Evolutionary conservation across 2,888 invertebrate species (phyloP), one percentile per base, ranked within the genome.

Genomic region (Vannuccia rotundouncinata): DNA sequence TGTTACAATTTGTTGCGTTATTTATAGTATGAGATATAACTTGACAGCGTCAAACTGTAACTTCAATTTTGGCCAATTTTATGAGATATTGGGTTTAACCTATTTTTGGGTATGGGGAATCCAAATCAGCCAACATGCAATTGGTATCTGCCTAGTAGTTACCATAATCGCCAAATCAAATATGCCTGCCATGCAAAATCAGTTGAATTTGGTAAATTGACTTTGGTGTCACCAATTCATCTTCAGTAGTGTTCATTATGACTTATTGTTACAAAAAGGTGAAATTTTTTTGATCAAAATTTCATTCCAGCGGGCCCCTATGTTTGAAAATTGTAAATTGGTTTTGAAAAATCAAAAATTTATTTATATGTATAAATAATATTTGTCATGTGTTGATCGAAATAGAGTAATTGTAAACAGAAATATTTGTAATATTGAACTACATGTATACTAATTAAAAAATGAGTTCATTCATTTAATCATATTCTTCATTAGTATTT

Each of bases 121-220:
- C 66, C 66, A 66, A 66, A 66, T 66, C 66, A 22, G 66, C 66
- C 66, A 27, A 66, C 66, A 66, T 17, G 25, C 5, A 66, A 66
- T 66, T 66, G 66, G 25, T 66, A 66, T 66, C 66, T 66, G 66
- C 66, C 66, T 2, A 17, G 22, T 66, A 27, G 66, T 66, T 17
- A 66, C 66, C 66, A 27, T 66, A 66, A 66, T 66, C 66, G 66
- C 66, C 66, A 66, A 66, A 66, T 66, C 66, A 66, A 66, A 66
- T 66, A 13, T 66, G 66, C 22, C 66, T 27, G 66, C 66, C 66
- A 22, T 66, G 66, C 66, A 2, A 66, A 66, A 66, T 66, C 66
- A 27, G 66, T 66, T 66, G 66, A 66, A 66, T 22, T 22, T 66
- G 66, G 5, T 66, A 66, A 66, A 66, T 66, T 66, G 66, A 27